Conservation (phyloP, 2,888 invertebrate genomes). For the Lochmaea capreae region DNA sequence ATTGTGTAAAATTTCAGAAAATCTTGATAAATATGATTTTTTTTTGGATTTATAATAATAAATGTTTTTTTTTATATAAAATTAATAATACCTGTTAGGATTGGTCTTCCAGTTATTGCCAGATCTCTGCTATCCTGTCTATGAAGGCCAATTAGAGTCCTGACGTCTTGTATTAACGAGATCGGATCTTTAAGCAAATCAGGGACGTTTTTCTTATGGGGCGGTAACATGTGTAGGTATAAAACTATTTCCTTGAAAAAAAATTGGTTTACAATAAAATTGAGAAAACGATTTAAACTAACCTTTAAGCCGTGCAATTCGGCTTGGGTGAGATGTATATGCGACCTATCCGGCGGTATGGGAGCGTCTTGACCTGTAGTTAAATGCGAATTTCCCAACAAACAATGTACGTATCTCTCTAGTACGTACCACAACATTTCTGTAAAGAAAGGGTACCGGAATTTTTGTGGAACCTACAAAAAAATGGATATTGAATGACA, state of each 20-base stretch:
- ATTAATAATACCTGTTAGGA: slow-evolving; percentile 68
- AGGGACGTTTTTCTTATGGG: slow-evolving; percentile 91
- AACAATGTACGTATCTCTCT: slow-evolving; percentile 89
- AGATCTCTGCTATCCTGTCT: slow-evolving; percentile 85
- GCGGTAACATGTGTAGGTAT: slow-evolving; percentile 90
- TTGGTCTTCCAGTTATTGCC: slow-evolving; percentile 86
- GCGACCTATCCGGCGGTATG: slow-evolving; percentile 68
- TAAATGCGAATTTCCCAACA: slow-evolving; percentile 86
- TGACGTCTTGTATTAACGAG: slow-evolving; percentile 87
- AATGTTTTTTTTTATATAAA: slow-evolving; percentile 4
- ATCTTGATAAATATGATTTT: background rate
- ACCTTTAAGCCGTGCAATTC: slow-evolving; percentile 84
- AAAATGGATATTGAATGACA: background rate
- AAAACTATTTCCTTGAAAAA: slow-evolving; percentile 81
- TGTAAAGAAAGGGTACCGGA: slow-evolving; percentile 97
- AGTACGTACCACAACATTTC: slow-evolving; percentile 99
- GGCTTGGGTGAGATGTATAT: slow-evolving; percentile 82
- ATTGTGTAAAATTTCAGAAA: too few relatives aligned
- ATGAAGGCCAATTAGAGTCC: slow-evolving; percentile 89
- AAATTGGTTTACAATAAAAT: background rate
- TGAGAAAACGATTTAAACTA: slow-evolving; percentile 24
- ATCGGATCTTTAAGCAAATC: slow-evolving; percentile 91
- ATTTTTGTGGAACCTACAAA: slow-evolving; percentile 91
- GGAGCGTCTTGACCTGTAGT: slow-evolving; percentile 63
- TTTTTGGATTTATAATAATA: too few relatives aligned